Conservation (phyloP, 2,113 vertebrate genomes). For the Eulacestoma nigropectus region DNA sequence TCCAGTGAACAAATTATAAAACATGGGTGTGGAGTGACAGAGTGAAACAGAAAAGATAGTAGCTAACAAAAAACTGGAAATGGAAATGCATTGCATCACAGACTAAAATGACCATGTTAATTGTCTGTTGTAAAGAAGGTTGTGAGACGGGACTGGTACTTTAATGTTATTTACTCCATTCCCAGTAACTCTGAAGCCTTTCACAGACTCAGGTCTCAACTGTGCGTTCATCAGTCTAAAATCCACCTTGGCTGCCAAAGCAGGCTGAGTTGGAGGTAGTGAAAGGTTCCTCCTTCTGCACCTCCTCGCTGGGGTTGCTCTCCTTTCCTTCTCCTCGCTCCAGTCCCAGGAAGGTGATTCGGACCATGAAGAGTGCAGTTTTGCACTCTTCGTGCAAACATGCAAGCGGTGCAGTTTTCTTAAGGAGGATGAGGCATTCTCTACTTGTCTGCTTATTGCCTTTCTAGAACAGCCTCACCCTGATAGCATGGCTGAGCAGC, state of each 20-base stretch:
- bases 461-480: background rate
- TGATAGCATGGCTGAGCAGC: background rate
- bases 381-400: background rate
- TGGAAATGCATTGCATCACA: background rate
- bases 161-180: background rate
- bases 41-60: background rate
- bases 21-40: background rate
- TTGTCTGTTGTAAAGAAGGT: background rate
- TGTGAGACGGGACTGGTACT: background rate
- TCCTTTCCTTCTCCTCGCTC: background rate
- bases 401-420: background rate
- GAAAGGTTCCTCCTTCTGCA: background rate
- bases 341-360: background rate
- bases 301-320: background rate
- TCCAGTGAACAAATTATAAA: background rate
- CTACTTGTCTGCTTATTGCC: background rate
- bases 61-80: background rate
- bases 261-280: background rate
- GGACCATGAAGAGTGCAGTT: background rate
- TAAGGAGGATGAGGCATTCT: background rate
- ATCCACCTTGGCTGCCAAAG: background rate
- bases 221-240: background rate
- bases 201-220: background rate
- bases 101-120: background rate
- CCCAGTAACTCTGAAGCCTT: background rate